phyloP scores from a whole-genome alignment of 2,888 invertebrate species.

The Scaptomyza reducta region DNA sequence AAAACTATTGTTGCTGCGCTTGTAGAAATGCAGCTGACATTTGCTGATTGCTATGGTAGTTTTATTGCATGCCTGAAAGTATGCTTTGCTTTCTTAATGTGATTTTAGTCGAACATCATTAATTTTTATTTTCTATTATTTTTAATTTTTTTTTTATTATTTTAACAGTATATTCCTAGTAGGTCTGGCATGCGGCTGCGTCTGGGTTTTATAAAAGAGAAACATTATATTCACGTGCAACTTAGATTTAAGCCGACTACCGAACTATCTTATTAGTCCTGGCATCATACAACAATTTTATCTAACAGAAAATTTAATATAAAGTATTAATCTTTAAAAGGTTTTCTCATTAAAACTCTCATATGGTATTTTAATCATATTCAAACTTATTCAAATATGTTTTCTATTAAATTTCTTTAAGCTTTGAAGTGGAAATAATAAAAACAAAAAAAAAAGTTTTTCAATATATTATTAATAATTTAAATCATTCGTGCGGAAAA shows the following conservation, averaged over 20 bases:
- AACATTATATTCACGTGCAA: background rate
- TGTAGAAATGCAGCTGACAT: background rate
- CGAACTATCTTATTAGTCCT: background rate
- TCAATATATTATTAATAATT: background rate
- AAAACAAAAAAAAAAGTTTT: background rate
- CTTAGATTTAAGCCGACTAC: background rate
- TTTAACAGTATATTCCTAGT: background rate
- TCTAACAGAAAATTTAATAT: too few relatives aligned
- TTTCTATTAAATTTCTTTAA: background rate
- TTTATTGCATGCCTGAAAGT: conserved; percentile 44
- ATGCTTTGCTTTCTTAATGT: conserved; percentile 22
- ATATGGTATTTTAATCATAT: background rate
- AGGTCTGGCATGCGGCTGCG: background rate
- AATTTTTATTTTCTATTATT: background rate
- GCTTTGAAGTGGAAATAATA: background rate
- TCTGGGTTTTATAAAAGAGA: background rate
- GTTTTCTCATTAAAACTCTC: background rate
- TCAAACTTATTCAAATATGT: background rate
- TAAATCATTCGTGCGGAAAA: conserved; percentile 5
- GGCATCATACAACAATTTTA: too few relatives aligned
- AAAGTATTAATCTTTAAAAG: too few relatives aligned
- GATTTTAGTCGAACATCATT: background rate
- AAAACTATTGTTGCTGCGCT: conserved; percentile 14
- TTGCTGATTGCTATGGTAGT: conserved; percentile 22
- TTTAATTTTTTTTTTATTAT: background rate